Evolutionary conservation across 2,888 invertebrate species (phyloP).

Genomic region (Myathropa florea): DNA sequence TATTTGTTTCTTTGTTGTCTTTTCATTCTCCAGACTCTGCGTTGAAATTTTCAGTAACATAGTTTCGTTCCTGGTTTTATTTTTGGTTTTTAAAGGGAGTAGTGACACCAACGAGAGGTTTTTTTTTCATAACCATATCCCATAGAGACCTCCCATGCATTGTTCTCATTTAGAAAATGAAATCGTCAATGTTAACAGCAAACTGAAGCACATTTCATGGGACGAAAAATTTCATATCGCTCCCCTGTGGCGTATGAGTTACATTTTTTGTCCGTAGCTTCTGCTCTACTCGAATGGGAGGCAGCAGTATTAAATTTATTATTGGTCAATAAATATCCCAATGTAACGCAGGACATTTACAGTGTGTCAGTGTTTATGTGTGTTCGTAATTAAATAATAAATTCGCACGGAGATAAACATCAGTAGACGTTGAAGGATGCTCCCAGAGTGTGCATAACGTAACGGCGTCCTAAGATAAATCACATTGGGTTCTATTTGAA

Average conservation of each 20-base stretch:
- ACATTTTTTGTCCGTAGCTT: background rate
- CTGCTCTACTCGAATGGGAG: no score
- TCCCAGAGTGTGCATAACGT: background rate
- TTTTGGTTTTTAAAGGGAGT: no score
- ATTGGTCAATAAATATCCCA: background rate
- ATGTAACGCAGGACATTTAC: background rate
- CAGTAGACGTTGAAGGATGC: background rate
- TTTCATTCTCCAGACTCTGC: no score
- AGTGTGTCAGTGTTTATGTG: background rate
- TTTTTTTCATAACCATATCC: no score
- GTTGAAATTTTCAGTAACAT: no score
- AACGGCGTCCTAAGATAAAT: background rate
- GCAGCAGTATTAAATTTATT: background rate
- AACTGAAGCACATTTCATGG: no score
- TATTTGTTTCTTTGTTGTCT: background rate
- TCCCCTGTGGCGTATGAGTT: conserved; percentile 22
- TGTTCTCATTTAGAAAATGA: no score
- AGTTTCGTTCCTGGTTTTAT: no score
- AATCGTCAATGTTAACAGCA: no score
- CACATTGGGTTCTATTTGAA: background rate
- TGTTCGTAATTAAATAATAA: background rate
- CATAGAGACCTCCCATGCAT: no score
- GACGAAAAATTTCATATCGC: background rate
- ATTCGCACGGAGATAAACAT: background rate
- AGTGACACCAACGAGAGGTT: no score